Percentiles rank a stretch among this genome's conserved stretches.
Evolutionary conservation across 2,113 vertebrate genomes (phyloP).

Genomic region (Sciurus niger): DNA sequence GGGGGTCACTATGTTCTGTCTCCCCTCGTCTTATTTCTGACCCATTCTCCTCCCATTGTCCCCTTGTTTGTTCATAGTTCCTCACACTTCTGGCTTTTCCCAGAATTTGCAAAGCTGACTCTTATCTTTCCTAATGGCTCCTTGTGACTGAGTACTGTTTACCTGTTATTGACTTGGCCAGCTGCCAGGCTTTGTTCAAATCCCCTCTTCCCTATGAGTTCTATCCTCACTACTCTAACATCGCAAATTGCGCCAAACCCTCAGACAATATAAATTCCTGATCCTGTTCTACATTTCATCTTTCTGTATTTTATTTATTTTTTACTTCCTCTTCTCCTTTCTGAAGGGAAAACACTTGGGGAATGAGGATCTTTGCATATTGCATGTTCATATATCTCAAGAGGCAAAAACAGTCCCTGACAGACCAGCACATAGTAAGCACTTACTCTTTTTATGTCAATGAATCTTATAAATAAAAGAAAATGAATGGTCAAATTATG

Average conservation of each 20-base stretch:
- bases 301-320: not conserved
- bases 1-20: not conserved
- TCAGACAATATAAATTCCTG: not conserved
- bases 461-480: not conserved
- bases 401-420: not conserved
- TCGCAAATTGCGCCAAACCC: not conserved
- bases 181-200: not conserved
- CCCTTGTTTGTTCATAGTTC: not conserved
- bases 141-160: not conserved
- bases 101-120: not conserved
- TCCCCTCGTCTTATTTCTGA: not conserved
- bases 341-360: not conserved
- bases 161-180: not conserved
- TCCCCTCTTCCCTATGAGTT: not conserved
- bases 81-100: not conserved
- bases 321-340: not conserved
- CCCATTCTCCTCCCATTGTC: not conserved
- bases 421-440: not conserved
- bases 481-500: not conserved
- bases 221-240: not conserved
- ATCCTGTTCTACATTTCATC: not conserved
- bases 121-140: not conserved
- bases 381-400: not conserved
- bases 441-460: not conserved
- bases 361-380: not conserved